Evolutionary conservation across 2,113 vertebrate species (phyloP), one percentile per base, ranked within the genome.

Genomic region (Microtus ochrogaster): DNA sequence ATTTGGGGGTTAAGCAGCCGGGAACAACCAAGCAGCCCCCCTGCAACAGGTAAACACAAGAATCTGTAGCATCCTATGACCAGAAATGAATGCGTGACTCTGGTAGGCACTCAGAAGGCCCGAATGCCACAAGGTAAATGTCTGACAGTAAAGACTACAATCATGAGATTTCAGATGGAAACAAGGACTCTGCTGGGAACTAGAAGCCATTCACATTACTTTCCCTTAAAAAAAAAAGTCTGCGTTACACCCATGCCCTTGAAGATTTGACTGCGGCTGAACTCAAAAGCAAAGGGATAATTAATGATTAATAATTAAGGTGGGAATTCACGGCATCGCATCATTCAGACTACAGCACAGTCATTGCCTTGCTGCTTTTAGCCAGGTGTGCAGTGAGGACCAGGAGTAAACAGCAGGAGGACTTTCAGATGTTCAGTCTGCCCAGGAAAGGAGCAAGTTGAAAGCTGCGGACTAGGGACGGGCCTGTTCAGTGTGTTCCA

Each of bases 1-100:
- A 58, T 58, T 58, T 58, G 0, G 6, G 1, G 58, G 58, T 6
- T 58, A 58, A 58, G 58, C 58, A 2, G 19, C 19, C 0, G 1
- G 19, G 58, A 58, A 58, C 58, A 58, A 58, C 58, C 19, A 58
- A 58, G 58, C 0, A 6, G 58, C 58, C 55, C 17, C 58, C 58
- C 19, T 58, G 58, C 58, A 58, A 58, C 6, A 58, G 58, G 19
- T 58, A 58, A 58, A 58, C 58, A 58, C 5, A 58, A 58, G 7
- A 61, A 30, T 41, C 58, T 24, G 5, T 83, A 41, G 22, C 41
- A 39, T 30, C 26, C 81, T 65, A 19, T 41, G 58, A 28, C 26
- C 24, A 66, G 14, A 47, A 33, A 30, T 65, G 26, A 63, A 28
- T 63, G 6, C 4, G 6, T 84, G 14, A 44, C 39, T 84, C 81